Evolutionary conservation across 2,888 invertebrate genomes (phyloP).

Genomic region (Zygaena filipendulae): DNA sequence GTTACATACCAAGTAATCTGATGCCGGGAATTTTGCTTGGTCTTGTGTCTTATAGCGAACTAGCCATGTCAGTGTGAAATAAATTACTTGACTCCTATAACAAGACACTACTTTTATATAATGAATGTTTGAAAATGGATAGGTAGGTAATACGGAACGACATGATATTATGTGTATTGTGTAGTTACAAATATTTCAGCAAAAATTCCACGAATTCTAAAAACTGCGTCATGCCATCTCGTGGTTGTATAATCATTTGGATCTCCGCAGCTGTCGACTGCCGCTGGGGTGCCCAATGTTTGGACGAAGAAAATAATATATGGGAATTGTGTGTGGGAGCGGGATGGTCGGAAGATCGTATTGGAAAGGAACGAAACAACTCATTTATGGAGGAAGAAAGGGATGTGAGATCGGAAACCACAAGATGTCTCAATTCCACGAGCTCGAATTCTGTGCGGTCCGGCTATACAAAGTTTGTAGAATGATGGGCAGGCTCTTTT

Average conservation of each 20-base stretch:
- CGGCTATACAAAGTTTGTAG: constrained; percentile 52
- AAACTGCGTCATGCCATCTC: too few species aligned
- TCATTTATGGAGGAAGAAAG: constrained; percentile 35
- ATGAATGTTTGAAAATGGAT: too few species aligned
- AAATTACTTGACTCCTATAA: too few species aligned
- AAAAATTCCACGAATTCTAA: too few species aligned
- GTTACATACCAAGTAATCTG: constrained; percentile 26
- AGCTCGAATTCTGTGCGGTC: constrained; percentile 64
- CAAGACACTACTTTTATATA: too few species aligned
- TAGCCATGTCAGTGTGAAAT: too few species aligned
- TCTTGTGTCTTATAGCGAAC: constrained; percentile 27
- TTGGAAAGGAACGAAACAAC: constrained; percentile 51
- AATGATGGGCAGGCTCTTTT: constrained; percentile 49
- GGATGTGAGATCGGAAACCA: constrained; percentile 63
- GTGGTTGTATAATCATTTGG: constrained; percentile 55
- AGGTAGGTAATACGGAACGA: too few species aligned
- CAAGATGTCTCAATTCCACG: constrained; percentile 69
- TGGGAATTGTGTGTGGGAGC: constrained; percentile 51
- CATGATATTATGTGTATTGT: too few species aligned
- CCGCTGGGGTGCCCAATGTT: constrained; percentile 50
- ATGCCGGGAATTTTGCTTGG: constrained; percentile 27
- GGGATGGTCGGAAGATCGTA: constrained; percentile 45
- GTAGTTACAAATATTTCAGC: too few species aligned
- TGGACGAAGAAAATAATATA: constrained; percentile 61
- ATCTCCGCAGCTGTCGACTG: constrained; percentile 61